These are phyloP conservation scores for Scaptomyza reducta DNA, from an alignment of 2,888 invertebrate species.

Conservation along the genomic window DNA sequence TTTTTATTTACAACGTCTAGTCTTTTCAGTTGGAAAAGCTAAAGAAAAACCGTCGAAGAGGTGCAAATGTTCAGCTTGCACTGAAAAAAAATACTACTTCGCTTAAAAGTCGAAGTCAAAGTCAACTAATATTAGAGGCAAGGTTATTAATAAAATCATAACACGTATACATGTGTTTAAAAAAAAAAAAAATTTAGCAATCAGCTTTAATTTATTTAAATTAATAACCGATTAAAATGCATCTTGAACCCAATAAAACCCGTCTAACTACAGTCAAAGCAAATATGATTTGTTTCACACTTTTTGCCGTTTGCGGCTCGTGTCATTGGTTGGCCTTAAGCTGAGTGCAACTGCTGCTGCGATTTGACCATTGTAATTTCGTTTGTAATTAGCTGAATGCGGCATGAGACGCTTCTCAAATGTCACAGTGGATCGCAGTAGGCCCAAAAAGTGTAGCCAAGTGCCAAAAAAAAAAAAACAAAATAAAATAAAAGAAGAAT, in stretches of 20 bases:
- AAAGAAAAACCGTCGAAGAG: too few species aligned
- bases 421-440: conserved; percentile 64
- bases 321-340: conserved; percentile 33
- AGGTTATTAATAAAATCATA: neutral
- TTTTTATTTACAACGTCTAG: too few species aligned
- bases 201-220: neutral
- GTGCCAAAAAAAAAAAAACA: neutral
- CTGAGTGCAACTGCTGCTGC: too few species aligned
- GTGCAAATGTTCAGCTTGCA: too few species aligned
- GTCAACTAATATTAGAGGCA: neutral
- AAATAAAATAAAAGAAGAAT: neutral
- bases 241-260: neutral
- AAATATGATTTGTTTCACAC: neutral
- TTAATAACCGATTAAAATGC: neutral
- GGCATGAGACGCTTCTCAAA: conserved; percentile 57
- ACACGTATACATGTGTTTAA: too few species aligned
- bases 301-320: conserved; percentile 23
- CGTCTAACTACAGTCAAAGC: neutral
- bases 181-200: neutral
- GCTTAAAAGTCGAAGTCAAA: neutral
- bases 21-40: too few species aligned
- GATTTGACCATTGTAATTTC: conserved; percentile 68
- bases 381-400: conserved; percentile 77
- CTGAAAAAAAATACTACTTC: too few species aligned
- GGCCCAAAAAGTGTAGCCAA: conserved; percentile 38